These are phyloP conservation scores for Intoshia linei DNA, from an alignment of 1,140 invertebrate species.

Conservation along the genomic window DNA sequence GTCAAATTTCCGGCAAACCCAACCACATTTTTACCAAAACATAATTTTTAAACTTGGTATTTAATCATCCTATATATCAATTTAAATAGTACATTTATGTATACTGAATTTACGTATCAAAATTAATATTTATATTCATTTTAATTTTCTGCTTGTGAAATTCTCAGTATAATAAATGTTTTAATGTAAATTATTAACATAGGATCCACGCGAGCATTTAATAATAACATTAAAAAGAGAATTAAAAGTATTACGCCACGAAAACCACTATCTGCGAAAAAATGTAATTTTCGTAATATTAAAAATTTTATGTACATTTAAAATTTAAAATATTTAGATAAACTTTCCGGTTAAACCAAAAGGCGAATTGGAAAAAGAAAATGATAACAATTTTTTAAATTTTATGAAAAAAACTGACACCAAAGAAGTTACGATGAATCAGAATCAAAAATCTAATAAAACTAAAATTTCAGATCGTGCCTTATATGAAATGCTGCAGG, in stretches of 20 bases:
- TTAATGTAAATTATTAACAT: slow-evolving; percentile 2
- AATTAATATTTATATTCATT: not conserved
- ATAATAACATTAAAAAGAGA: slow-evolving; percentile 57
- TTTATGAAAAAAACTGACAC: slow-evolving; percentile 10
- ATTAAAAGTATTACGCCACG: slow-evolving; percentile 22
- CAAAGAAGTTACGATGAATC: not conserved
- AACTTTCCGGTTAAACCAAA: slow-evolving; percentile 18
- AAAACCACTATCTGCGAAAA: slow-evolving; percentile 19
- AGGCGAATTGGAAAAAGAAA: slow-evolving; percentile 14
- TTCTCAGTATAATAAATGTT: slow-evolving; percentile 2
- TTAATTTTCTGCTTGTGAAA: not conserved
- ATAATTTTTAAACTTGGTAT: not conserved
- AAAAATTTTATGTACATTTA: not conserved
- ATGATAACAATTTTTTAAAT: slow-evolving; percentile 15
- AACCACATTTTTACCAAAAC: not conserved
- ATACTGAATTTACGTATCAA: not conserved
- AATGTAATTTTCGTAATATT: slow-evolving; percentile 10
- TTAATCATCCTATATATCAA: not conserved
- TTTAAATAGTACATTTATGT: not conserved
- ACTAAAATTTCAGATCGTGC: slow-evolving; percentile 7
- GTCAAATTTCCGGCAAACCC: not conserved
- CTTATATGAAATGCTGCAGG: slow-evolving; percentile 23
- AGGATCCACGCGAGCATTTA: slow-evolving; percentile 60
- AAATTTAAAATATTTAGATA: slow-evolving; percentile 8
- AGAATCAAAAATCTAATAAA: slow-evolving; percentile 3